phyloP scores from a whole-genome alignment of 2,113 vertebrate species.

The Scortum barcoo region DNA sequence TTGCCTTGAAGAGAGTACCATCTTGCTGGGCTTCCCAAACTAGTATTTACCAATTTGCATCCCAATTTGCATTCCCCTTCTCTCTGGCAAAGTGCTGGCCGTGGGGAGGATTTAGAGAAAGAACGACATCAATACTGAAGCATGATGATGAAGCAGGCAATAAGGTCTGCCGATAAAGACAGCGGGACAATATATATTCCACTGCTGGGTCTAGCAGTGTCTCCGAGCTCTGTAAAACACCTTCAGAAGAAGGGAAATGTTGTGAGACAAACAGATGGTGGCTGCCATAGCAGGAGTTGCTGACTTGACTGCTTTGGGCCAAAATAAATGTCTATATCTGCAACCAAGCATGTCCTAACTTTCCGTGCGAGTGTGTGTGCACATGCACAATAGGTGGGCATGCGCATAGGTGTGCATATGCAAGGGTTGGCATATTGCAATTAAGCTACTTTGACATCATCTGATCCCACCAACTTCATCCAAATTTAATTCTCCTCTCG shows the following conservation, averaged over 20 bases:
- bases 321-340: conserved; percentile 70
- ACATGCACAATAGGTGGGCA: conserved; percentile 7
- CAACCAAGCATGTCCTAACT: conserved; percentile 32
- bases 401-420: conserved; percentile 31
- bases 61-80: conserved; percentile 63
- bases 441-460: conserved; percentile 74
- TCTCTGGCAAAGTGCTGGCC: conserved; percentile 56
- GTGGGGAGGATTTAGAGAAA: conserved; percentile 57
- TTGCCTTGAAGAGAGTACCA: conserved; percentile 61
- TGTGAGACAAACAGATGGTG: conserved; percentile 72
- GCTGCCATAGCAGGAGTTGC: conserved; percentile 57
- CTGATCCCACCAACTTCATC: conserved; percentile 73
- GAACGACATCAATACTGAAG: conserved; percentile 64
- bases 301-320: conserved; percentile 68
- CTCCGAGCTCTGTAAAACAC: conserved; percentile 60
- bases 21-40: conserved; percentile 55
- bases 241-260: conserved; percentile 53
- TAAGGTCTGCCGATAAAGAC: conserved; percentile 59
- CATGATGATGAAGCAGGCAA: conserved; percentile 64
- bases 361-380: neutral
- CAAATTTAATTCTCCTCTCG: conserved; percentile 76
- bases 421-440: conserved; percentile 63
- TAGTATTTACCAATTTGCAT: conserved; percentile 74
- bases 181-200: conserved; percentile 49
- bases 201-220: conserved; percentile 40